Percentiles rank a stretch among this genome's conserved stretches.
Evolutionary conservation across 2,888 invertebrate species (phyloP).

Genomic region (Chalcosyrphus nemorum): DNA sequence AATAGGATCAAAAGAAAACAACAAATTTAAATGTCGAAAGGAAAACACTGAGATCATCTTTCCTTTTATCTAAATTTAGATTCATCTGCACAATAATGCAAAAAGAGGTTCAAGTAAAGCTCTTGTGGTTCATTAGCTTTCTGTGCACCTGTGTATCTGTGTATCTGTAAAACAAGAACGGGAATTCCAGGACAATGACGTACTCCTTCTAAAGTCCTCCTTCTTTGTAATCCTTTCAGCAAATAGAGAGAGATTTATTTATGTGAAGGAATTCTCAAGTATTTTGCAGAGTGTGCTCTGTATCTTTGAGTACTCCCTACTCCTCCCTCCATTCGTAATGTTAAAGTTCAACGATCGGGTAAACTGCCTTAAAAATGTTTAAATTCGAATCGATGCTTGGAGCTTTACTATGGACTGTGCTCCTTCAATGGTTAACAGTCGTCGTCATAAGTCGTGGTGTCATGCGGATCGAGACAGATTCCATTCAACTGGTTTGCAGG

Average conservation of each 20-base stretch:
- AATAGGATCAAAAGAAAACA: not conserved
- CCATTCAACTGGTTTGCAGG: no score
- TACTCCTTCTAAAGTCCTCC: slow-evolving; percentile 20
- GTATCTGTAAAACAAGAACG: not conserved
- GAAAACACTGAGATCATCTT: not conserved
- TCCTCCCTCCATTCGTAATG: no score
- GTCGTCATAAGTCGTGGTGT: no score
- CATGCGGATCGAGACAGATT: no score
- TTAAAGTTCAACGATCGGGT: slow-evolving; percentile 6
- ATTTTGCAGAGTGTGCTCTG: slow-evolving; percentile 6
- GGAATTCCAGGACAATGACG: slow-evolving; percentile 39
- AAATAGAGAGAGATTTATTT: not conserved
- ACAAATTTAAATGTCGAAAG: not conserved
- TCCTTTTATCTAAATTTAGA: slow-evolving; percentile 1
- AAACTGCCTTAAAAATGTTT: not conserved
- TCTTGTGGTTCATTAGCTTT: slow-evolving; percentile 17
- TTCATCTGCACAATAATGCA: not conserved
- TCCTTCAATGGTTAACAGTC: no score
- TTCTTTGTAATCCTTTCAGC: not conserved
- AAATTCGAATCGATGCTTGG: no score
- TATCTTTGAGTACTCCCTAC: not conserved
- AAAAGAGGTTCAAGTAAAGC: slow-evolving; percentile 15
- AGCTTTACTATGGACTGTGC: not conserved
- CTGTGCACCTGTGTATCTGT: not conserved
- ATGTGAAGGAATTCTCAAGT: slow-evolving; percentile 19